Evolutionary conservation across 1,140 invertebrate species (phyloP).

Genomic region (Eupristina koningsbergeri): DNA sequence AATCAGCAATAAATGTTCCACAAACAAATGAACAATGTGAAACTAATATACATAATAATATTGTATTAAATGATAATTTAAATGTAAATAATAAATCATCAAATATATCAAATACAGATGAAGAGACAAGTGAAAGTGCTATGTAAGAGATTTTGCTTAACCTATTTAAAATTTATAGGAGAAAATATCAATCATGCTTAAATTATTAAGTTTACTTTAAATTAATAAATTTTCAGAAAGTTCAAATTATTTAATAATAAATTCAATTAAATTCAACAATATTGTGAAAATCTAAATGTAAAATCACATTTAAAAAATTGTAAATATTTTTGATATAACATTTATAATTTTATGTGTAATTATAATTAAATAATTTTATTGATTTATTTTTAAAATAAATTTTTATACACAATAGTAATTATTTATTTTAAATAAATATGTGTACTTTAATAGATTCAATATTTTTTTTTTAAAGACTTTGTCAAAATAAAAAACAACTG

Average conservation of each 20-base stretch:
- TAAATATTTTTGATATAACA: neutral
- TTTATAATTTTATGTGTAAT: neutral
- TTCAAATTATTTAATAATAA: neutral
- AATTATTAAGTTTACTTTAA: neutral
- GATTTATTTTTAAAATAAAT: neutral
- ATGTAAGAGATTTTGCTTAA: conserved; percentile 9
- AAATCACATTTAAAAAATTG: neutral
- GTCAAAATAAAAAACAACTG: neutral
- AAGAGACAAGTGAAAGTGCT: neutral
- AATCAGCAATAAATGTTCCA: neutral
- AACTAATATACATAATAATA: neutral
- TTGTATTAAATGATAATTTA: neutral
- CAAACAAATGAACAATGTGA: neutral
- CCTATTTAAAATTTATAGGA: neutral
- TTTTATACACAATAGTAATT: neutral
- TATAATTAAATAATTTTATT: neutral
- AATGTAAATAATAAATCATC: neutral
- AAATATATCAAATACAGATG: neutral
- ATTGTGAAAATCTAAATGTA: neutral
- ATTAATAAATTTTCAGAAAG: neutral
- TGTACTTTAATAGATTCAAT: too few species aligned
- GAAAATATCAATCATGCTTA: neutral
- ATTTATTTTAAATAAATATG: neutral
- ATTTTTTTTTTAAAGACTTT: neutral
- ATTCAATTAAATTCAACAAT: neutral